These are phyloP conservation scores for Serilophus lunatus DNA, from an alignment of 2,113 vertebrate species.

Conservation along the genomic window DNA sequence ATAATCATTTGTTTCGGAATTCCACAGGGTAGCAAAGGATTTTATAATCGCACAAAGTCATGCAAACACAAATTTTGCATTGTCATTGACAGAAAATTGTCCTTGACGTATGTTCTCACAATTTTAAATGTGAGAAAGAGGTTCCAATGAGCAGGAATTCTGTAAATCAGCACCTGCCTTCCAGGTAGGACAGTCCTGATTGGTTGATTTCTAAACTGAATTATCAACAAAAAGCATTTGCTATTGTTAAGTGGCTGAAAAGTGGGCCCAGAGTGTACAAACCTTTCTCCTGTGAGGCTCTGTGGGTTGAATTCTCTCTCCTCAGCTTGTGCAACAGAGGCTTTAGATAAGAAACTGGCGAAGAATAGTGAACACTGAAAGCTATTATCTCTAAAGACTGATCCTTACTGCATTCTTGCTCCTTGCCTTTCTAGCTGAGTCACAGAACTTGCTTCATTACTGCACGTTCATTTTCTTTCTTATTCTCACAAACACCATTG, in stretches of 20 bases:
- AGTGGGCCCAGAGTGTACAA: neutral
- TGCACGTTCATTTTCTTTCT: neutral
- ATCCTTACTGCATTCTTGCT: constrained; percentile 41
- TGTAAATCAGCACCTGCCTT: neutral
- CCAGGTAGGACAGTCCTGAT: neutral
- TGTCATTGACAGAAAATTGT: neutral
- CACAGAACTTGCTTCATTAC: constrained; percentile 7
- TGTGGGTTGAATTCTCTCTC: neutral
- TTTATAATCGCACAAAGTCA: neutral
- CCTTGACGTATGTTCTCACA: neutral
- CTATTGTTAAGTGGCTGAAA: neutral
- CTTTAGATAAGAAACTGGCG: constrained; percentile 3
- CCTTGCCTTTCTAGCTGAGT: constrained; percentile 28
- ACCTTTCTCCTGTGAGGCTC: neutral
- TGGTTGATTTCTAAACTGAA: neutral
- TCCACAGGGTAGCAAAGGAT: neutral
- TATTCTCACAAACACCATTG: neutral
- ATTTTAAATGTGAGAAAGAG: neutral
- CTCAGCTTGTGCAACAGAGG: neutral
- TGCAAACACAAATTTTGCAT: neutral
- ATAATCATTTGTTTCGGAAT: neutral
- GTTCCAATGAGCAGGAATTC: neutral
- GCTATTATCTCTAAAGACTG: constrained; percentile 10
- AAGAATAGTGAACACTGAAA: constrained; percentile 12
- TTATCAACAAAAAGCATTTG: neutral